Conservation (phyloP, 2,888 invertebrate genomes). For the Timema cristinae region DNA sequence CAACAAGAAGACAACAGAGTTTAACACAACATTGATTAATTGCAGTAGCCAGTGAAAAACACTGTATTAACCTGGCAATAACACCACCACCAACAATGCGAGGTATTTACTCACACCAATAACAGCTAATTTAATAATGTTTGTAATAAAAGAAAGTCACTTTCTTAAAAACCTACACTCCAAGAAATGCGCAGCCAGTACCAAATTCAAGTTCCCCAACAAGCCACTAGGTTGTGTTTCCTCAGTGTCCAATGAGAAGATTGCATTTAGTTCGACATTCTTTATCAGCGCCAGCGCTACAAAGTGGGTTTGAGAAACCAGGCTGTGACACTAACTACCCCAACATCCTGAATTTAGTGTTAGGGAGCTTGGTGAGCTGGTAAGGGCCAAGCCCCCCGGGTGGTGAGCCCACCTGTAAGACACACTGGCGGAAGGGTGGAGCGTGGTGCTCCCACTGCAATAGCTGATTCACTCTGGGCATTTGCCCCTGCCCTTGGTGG, state of each 20-base stretch:
- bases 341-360: too few relatives aligned
- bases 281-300: too few relatives aligned
- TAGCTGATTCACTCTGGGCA: slow-evolving; percentile 45
- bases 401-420: slow-evolving; percentile 42
- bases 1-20: slow-evolving; percentile 30
- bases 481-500: background rate
- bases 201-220: too few relatives aligned
- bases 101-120: too few relatives aligned
- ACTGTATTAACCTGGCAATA: background rate
- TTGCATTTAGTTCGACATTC: too few relatives aligned
- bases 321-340: too few relatives aligned
- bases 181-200: too few relatives aligned
- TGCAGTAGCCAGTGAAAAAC: background rate
- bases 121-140: too few relatives aligned
- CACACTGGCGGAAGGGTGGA: slow-evolving; percentile 40
- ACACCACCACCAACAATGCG: background rate
- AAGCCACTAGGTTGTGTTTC: background rate
- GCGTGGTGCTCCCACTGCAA: slow-evolving; percentile 50
- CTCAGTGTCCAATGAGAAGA: background rate
- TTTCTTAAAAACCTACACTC: too few relatives aligned
- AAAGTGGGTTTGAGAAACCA: too few relatives aligned
- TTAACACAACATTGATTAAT: background rate
- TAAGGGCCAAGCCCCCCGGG: background rate
- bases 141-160: too few relatives aligned
- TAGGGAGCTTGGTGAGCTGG: too few relatives aligned